phyloP scores from a whole-genome alignment of 2,113 vertebrate species.

The Neoarius graeffei region DNA sequence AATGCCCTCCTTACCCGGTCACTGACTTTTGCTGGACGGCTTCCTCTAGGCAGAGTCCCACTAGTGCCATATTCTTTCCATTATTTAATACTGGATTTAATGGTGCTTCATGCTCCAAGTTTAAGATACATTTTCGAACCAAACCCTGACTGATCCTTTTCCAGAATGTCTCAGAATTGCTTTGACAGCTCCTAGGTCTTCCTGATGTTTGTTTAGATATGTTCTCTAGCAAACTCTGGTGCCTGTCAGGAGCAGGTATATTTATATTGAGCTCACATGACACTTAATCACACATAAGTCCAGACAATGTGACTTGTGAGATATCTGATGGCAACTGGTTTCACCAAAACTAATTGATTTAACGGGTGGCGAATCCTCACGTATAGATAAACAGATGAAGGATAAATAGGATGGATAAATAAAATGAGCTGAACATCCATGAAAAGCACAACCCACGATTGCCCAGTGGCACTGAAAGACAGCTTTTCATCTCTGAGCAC shows the following conservation, averaged over 20 bases:
- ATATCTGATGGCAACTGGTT: not conserved
- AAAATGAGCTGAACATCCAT: not conserved
- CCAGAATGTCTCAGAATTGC: not conserved
- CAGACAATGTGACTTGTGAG: not conserved
- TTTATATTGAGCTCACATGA: not conserved
- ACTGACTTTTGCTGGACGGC: not conserved
- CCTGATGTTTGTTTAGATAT: not conserved
- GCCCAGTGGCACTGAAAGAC: not conserved
- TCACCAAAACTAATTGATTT: not conserved
- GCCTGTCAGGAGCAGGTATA: not conserved
- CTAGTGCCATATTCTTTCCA: not conserved
- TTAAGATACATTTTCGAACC: not conserved
- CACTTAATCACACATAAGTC: not conserved
- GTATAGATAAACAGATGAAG: no score
- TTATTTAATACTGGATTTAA: not conserved
- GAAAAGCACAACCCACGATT: not conserved
- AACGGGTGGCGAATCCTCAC: not conserved
- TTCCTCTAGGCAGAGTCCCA: not conserved
- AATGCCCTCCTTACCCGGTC: not conserved
- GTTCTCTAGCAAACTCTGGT: not conserved
- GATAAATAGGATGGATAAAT: not conserved
- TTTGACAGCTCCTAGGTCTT: not conserved
- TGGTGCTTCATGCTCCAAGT: not conserved
- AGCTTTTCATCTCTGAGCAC: not conserved
- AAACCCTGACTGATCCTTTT: not conserved